Evolutionary conservation across 2,888 invertebrate species (phyloP), one percentile per base, ranked within the genome.

Genomic region (Pseudanteris insignis): DNA sequence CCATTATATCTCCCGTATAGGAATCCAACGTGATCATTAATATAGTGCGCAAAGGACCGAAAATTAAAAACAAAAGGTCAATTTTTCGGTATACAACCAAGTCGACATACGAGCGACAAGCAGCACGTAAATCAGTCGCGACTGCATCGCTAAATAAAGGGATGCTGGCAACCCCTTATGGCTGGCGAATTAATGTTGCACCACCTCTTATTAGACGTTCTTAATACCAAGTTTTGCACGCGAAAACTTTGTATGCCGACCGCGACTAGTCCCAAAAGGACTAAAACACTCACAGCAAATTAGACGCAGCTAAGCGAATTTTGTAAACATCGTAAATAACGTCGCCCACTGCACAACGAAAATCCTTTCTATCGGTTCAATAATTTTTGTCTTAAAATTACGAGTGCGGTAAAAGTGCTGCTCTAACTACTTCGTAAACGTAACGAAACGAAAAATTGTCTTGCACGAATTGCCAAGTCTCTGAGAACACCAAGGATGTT

Each of bases 201-300:
- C 66, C 67, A 70, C 64, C 70, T 72, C 72, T 74, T 74, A 75
- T 75, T 74, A 74, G 75, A 73, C 74, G 67, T 68, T 67, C 70
- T 68, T 70, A 70, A 64, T 61, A 58, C 61, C 36, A 36, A 47
- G 46, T 59, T 48, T 48, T 41, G 48, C 61, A 33, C 44, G 53
- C 46, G 48, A 54, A 44, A 54, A 58, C 55, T 55, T 51, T 30
- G 34, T 59, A 57, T 55, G 55, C 61, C 62, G 34, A 62, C 64
- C 62, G 43, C 62, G 54, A 58, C 62, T 60, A 44, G 57, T 53
- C 60, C 53, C 48, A 29, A 30, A 38, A 50, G 51, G 21, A 33
- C 46, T 46, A 21, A 41, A 28, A 51, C 30, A 47, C 48, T 47
- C 34, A 44, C 44, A 32, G 53, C 18, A 18, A 60, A 57, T 64